Conservation (phyloP, 2,113 vertebrate species). For the Salminus brasiliensis region DNA sequence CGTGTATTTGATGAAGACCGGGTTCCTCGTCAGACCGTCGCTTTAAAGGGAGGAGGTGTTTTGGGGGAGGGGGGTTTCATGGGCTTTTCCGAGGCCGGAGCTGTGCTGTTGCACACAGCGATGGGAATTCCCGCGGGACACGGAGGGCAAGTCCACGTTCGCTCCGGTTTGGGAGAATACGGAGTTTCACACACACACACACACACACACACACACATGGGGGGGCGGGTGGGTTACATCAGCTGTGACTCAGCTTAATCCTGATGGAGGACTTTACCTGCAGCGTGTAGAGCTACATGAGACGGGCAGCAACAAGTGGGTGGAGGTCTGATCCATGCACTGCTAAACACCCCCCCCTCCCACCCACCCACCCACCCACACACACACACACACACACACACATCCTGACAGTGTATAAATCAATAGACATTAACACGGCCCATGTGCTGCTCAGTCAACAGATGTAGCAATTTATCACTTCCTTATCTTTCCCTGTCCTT, state of each 20-base stretch:
- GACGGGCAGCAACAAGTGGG: constrained; percentile 24
- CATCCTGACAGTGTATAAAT: constrained; percentile 69
- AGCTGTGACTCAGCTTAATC: too few species aligned
- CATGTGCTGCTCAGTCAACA: constrained; percentile 47
- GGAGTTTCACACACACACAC: too few species aligned
- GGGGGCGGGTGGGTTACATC: too few species aligned
- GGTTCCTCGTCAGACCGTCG: too few species aligned
- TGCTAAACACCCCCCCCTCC: constrained; percentile 3
- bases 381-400: constrained; percentile 28
- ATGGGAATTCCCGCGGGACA: constrained; percentile 1
- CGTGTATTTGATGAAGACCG: too few species aligned
- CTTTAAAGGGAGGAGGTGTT: constrained; percentile 29
- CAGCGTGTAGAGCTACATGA: background rate
- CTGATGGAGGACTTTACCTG: too few species aligned
- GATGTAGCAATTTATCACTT: constrained; percentile 55
- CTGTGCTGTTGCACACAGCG: background rate
- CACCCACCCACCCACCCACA: constrained; percentile 38
- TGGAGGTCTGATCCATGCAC: background rate
- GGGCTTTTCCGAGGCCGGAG: constrained; percentile 41
- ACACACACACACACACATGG: too few species aligned
- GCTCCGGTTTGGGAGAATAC: background rate
- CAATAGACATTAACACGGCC: constrained; percentile 62
- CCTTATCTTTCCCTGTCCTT: constrained; percentile 44
- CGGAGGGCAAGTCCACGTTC: background rate
- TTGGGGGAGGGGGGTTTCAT: constrained; percentile 42